These are phyloP conservation scores for Antechinus stuartii DNA, from an alignment of 2,113 vertebrate species.

Conservation along the genomic window DNA sequence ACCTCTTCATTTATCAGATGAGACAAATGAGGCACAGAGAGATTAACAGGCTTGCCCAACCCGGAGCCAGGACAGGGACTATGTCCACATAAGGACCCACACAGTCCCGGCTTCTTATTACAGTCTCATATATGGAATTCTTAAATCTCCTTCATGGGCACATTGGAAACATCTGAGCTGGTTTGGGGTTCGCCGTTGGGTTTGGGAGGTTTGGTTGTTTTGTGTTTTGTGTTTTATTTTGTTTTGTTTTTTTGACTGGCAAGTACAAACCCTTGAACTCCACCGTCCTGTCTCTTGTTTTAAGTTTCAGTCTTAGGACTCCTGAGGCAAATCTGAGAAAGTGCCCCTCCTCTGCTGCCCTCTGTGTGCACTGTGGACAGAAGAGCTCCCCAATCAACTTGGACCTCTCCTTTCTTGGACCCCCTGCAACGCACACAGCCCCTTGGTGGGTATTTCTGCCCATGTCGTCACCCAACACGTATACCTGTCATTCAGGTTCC, in stretches of 20 bases:
- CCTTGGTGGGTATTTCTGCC: constrained; percentile 17
- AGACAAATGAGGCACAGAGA: background rate
- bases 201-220: no score
- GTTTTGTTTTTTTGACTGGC: background rate
- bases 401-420: constrained; percentile 3
- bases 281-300: background rate
- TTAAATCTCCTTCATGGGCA: constrained; percentile 17
- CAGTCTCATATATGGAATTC: background rate
- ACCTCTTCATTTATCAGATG: background rate
- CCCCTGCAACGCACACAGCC: constrained; percentile 19
- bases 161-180: background rate
- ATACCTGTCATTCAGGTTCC: constrained; percentile 6
- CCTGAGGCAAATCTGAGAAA: constrained; percentile 1
- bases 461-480: constrained; percentile 15
- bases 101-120: background rate
- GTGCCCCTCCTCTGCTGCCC: background rate
- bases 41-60: background rate
- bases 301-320: constrained; percentile 23
- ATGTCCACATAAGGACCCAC: background rate
- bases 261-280: background rate
- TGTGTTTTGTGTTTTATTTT: no score
- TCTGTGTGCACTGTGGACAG: background rate
- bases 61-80: background rate
- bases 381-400: background rate
- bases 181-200: background rate